A percentile compares a stretch with the other conserved stretches of the same genome.
phyloP scores from a whole-genome alignment of 2,113 vertebrate genomes.

The Elachura formosa region DNA sequence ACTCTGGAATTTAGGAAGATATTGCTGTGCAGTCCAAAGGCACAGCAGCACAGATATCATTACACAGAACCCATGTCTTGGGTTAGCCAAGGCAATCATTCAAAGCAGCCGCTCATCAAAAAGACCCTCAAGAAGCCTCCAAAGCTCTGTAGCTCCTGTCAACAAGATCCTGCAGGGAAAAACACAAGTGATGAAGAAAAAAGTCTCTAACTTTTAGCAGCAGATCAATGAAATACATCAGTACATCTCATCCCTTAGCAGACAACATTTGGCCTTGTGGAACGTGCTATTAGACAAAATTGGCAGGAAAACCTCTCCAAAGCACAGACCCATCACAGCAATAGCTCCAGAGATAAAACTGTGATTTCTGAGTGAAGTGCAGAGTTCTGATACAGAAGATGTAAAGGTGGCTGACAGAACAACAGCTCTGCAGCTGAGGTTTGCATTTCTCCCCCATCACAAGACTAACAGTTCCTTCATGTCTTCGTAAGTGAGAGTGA shows the following conservation, averaged over 20 bases:
- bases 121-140: not conserved
- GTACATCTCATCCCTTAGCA: not conserved
- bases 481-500: not conserved
- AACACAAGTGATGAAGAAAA: not conserved
- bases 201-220: not conserved
- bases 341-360: not conserved
- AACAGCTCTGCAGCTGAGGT: not conserved
- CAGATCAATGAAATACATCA: not conserved
- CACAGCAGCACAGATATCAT: not conserved
- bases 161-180: not conserved
- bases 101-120: slow-evolving; percentile 1
- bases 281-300: not conserved
- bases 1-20: not conserved
- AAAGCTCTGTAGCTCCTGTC: not conserved
- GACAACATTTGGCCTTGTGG: not conserved
- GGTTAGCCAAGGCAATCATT: not conserved
- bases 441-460: not conserved
- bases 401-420: not conserved
- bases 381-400: not conserved
- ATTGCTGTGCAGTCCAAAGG: not conserved
- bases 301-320: not conserved
- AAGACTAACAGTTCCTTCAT: not conserved
- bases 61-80: not conserved
- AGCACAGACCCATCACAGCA: not conserved
- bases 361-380: not conserved